Conservation (phyloP, 2,797 vertebrate species). For the Parambassis ranga region DNA sequence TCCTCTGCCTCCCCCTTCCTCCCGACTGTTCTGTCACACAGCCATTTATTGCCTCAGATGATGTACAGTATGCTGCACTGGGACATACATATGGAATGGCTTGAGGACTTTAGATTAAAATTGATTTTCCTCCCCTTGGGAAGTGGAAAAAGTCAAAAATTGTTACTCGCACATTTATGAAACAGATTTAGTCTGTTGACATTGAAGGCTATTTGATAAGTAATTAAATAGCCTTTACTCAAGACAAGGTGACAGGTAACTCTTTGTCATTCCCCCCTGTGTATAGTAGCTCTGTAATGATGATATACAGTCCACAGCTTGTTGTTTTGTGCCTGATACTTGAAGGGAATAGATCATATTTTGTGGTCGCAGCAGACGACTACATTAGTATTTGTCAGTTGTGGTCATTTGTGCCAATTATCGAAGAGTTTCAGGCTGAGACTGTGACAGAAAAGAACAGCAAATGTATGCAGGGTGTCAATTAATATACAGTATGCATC, state of each 20-base stretch:
- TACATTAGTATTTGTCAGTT: slow-evolving; percentile 43
- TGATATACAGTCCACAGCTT: slow-evolving; percentile 85
- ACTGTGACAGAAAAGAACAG: slow-evolving; percentile 34
- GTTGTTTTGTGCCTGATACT: slow-evolving; percentile 76
- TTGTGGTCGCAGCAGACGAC: slow-evolving; percentile 34
- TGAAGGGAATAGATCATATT: slow-evolving; percentile 61
- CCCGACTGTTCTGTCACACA: slow-evolving; percentile 62
- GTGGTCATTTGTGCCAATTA: slow-evolving; percentile 66
- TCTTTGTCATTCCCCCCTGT: slow-evolving; percentile 80
- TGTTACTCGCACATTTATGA: slow-evolving; percentile 96
- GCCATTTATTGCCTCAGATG: slow-evolving; percentile 87
- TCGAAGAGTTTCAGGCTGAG: slow-evolving; percentile 33
- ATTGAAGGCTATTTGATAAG: slow-evolving; percentile 97
- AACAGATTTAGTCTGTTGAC: slow-evolving; percentile 96
- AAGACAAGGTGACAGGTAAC: slow-evolving; percentile 95
- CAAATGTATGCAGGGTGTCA: slow-evolving; percentile 31
- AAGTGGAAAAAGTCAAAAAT: slow-evolving; percentile 92
- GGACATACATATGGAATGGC: slow-evolving; percentile 88
- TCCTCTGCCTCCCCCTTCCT: neutral
- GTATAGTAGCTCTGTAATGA: slow-evolving; percentile 83
- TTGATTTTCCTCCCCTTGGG: slow-evolving; percentile 95
- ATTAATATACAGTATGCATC: slow-evolving; percentile 37
- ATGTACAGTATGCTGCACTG: slow-evolving; percentile 85
- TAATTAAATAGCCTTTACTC: slow-evolving; percentile 96
- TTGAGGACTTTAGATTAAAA: slow-evolving; percentile 96